Conservation (phyloP, 2,113 vertebrate genomes). For the Aptenodytes forsteri region DNA sequence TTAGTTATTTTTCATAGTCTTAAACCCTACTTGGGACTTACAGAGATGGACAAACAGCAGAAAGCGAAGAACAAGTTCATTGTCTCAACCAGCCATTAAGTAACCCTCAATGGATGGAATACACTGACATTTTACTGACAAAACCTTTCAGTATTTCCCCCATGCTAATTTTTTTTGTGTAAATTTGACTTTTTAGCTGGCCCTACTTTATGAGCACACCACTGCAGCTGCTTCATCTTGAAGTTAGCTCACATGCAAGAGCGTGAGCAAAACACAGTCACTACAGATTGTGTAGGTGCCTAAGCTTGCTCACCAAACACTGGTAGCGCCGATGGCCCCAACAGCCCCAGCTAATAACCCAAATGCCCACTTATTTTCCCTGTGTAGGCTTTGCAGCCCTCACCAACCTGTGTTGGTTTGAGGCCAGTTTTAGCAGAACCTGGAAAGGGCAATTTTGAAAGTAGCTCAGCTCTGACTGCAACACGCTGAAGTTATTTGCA, state of each 20-base stretch:
- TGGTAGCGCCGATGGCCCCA: background rate
- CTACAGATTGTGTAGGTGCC: background rate
- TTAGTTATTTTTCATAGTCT: background rate
- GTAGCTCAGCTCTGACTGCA: background rate
- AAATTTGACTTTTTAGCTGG: background rate
- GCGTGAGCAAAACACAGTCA: background rate
- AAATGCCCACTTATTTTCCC: background rate
- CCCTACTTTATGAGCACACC: background rate
- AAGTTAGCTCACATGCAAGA: background rate
- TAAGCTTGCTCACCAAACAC: background rate
- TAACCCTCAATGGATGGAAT: background rate
- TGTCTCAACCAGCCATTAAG: background rate
- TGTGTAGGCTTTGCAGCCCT: fast-evolving
- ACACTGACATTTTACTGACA: background rate
- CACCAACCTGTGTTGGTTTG: background rate
- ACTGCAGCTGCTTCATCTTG: background rate
- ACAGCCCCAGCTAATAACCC: background rate
- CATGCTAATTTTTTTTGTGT: background rate
- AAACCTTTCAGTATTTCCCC: background rate
- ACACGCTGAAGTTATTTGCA: fast-evolving
- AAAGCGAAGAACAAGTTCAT: background rate
- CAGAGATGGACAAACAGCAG: background rate
- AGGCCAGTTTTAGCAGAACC: background rate
- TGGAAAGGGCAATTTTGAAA: background rate
- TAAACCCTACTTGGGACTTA: background rate